phyloP scores from a whole-genome alignment of 2,888 invertebrate genomes.

The Ophraella communa region DNA sequence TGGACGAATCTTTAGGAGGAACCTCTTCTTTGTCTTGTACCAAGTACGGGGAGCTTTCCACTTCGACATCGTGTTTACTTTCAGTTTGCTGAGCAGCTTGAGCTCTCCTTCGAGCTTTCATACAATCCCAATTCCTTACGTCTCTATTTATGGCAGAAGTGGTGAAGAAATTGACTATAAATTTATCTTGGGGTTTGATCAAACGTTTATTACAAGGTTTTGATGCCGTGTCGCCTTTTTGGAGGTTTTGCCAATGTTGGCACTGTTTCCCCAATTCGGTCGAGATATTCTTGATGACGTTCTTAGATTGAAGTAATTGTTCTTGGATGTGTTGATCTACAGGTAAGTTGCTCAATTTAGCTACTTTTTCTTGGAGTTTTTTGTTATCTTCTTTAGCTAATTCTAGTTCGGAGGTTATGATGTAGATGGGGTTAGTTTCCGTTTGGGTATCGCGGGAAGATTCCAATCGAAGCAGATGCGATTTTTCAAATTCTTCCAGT shows the following conservation, averaged over 20 bases:
- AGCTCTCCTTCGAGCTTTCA: neutral
- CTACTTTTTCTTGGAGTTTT: conserved; percentile 33
- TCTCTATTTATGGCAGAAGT: neutral
- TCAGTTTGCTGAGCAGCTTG: neutral
- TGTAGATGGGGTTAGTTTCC: conserved; percentile 5
- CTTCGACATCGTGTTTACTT: neutral
- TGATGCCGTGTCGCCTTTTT: no score
- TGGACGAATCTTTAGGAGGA: neutral
- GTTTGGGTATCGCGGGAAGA: conserved; percentile 10
- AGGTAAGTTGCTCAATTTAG: conserved; percentile 23
- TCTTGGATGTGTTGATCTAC: conserved; percentile 49
- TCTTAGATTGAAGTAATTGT: conserved; percentile 52
- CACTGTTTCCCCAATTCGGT: conserved; percentile 51
- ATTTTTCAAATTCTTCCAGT: conserved; percentile 23
- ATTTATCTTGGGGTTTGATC: neutral
- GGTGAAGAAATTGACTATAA: neutral
- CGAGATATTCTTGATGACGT: conserved; percentile 51
- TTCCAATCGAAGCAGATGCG: conserved; percentile 7
- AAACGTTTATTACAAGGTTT: no score
- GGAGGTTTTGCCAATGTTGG: conserved; percentile 44
- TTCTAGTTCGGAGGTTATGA: conserved; percentile 36
- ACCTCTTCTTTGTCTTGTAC: neutral
- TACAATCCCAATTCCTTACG: neutral
- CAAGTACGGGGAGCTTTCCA: neutral
- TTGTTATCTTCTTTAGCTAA: conserved; percentile 37